Evolutionary conservation across 2,797 vertebrate species (phyloP).

Genomic region (Chaetodon trifasciatus): DNA sequence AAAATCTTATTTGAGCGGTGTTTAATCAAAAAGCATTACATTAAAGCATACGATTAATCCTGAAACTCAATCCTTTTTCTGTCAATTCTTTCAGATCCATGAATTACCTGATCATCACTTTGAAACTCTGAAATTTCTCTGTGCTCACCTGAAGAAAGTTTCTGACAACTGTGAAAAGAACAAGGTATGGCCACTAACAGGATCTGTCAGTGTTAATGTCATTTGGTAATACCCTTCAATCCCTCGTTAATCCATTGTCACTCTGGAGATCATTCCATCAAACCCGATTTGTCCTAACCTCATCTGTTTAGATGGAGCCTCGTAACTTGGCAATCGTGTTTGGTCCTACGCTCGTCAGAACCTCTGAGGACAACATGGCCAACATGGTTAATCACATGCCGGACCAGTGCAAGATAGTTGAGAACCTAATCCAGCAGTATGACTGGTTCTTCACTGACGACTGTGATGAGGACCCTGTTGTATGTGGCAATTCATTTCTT

Average conservation of each 20-base stretch:
- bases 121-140: slow-evolving; percentile 97
- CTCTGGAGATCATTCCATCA: slow-evolving; percentile 13
- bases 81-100: slow-evolving; percentile 84
- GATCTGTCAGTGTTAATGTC: slow-evolving; percentile 18
- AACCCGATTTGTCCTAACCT: slow-evolving; percentile 4
- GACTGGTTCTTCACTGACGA: slow-evolving; percentile 99
- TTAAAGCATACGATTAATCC: neutral
- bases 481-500: slow-evolving; percentile 83
- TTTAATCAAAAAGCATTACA: slow-evolving; percentile 9
- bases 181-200: slow-evolving; percentile 87
- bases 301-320: slow-evolving; percentile 93
- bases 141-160: slow-evolving; percentile 94
- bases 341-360: slow-evolving; percentile 97
- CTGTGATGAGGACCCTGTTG: slow-evolving; percentile 92
- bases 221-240: slow-evolving; percentile 3
- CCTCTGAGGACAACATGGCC: slow-evolving; percentile 99
- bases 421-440: slow-evolving; percentile 98
- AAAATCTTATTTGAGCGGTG: neutral
- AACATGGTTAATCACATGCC: slow-evolving; percentile 99
- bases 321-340: slow-evolving; percentile 98
- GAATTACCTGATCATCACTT: slow-evolving; percentile 96
- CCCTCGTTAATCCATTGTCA: neutral
- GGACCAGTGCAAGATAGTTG: slow-evolving; percentile 99
- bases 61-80: slow-evolving; percentile 26
- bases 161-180: slow-evolving; percentile 98